A percentile compares a stretch with the other conserved stretches of the same genome.
Evolutionary conservation across 2,113 vertebrate genomes (phyloP).

Genomic region (Perccottus glenii): DNA sequence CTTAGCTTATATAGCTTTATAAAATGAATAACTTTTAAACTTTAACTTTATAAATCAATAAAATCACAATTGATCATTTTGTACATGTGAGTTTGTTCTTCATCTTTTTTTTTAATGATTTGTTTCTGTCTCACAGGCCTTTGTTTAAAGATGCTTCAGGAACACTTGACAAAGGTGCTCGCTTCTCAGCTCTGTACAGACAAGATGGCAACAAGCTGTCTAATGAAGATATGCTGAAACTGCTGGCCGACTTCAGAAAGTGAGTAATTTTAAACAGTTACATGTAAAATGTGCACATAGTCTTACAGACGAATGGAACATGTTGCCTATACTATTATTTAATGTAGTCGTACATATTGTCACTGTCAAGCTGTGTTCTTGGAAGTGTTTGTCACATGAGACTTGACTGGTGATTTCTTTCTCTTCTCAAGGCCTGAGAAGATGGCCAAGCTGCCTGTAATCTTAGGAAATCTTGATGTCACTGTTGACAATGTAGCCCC

Average conservation of each 20-base stretch:
- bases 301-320: slow-evolving; percentile 28
- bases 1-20: too few relatives aligned
- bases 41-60: too few relatives aligned
- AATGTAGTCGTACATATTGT: too few relatives aligned
- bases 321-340: slow-evolving; percentile 20
- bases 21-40: too few relatives aligned
- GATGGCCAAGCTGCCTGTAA: slow-evolving; percentile 97
- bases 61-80: background rate
- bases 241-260: slow-evolving; percentile 96
- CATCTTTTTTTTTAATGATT: background rate
- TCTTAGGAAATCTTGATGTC: slow-evolving; percentile 97
- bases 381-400: too few relatives aligned
- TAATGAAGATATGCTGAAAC: slow-evolving; percentile 95
- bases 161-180: slow-evolving; percentile 90
- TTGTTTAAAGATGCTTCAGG: slow-evolving; percentile 94
- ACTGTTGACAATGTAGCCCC: slow-evolving; percentile 93
- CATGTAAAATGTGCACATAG: background rate
- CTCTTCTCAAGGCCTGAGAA: slow-evolving; percentile 88
- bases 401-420: slow-evolving; percentile 47
- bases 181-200: slow-evolving; percentile 94
- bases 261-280: slow-evolving; percentile 73
- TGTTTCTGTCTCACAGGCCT: slow-evolving; percentile 76
- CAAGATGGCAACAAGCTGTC: slow-evolving; percentile 98
- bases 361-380: too few relatives aligned
- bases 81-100: background rate